Evolutionary conservation across 1,140 invertebrate species (phyloP).

Genomic region (Bombus difficillimus): DNA sequence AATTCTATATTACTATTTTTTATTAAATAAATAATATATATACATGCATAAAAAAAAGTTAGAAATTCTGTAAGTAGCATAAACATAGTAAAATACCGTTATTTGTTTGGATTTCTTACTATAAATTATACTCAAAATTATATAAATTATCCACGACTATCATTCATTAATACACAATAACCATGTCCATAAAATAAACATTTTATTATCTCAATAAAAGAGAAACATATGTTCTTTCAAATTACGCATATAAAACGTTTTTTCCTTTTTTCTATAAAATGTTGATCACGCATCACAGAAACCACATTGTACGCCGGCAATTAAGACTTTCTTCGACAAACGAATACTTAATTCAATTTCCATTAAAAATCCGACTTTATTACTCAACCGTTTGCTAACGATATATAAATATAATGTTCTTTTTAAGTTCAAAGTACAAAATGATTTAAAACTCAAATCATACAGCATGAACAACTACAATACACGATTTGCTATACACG

Average conservation of each 20-base stretch:
- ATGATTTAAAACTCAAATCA: neutral
- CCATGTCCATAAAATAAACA: neutral
- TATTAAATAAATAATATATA: neutral
- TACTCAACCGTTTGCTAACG: neutral
- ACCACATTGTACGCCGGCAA: constrained; percentile 9
- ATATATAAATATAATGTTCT: neutral
- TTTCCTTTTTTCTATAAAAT: neutral
- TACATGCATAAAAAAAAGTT: neutral
- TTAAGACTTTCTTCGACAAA: neutral
- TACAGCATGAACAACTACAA: neutral
- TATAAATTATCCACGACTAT: constrained; percentile 20
- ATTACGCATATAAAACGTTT: neutral
- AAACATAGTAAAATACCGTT: constrained; percentile 18
- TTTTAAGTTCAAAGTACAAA: constrained; percentile 29
- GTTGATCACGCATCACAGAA: neutral
- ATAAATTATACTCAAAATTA: neutral
- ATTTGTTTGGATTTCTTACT: neutral
- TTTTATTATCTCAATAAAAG: neutral
- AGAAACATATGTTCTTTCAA: neutral
- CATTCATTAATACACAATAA: neutral
- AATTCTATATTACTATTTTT: neutral
- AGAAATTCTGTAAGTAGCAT: neutral
- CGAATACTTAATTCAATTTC: neutral
- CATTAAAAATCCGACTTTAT: neutral
- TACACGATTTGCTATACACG: neutral